Evolutionary conservation across 1,140 invertebrate genomes (phyloP).

Genomic region (Hylaeus anthracinus): DNA sequence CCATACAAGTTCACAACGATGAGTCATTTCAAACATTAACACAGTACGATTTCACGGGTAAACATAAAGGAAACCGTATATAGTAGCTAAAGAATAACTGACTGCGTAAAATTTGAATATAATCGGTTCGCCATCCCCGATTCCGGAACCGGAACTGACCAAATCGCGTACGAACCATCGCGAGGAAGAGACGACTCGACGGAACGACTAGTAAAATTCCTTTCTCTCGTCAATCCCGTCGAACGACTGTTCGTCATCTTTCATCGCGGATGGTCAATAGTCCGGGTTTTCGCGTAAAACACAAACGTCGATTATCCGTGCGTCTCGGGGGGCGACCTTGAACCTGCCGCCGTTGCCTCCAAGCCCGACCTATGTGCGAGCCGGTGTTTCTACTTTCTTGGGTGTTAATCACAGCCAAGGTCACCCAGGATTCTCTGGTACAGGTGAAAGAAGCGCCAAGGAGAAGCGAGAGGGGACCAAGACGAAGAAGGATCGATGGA

Average conservation of each 20-base stretch:
- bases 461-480: conserved; percentile 23
- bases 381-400: conserved; percentile 61
- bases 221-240: not conserved
- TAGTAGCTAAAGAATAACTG: too few species aligned
- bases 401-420: conserved; percentile 66
- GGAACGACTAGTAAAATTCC: not conserved
- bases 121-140: too few species aligned
- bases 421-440: conserved; percentile 40
- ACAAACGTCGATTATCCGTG: conserved; percentile 35
- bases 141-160: too few species aligned
- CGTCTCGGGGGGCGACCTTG: conserved; percentile 64
- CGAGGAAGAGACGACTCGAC: too few species aligned
- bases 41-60: too few species aligned
- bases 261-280: not conserved
- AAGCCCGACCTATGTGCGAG: conserved; percentile 51
- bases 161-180: too few species aligned
- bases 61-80: too few species aligned
- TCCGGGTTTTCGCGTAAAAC: conserved; percentile 5
- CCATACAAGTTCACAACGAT: too few species aligned
- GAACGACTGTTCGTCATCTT: not conserved
- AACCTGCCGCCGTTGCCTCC: conserved; percentile 60
- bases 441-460: conserved; percentile 45
- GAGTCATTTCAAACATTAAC: too few species aligned
- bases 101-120: too few species aligned
- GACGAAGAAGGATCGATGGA: conserved; percentile 25